Conservation (phyloP, 1,140 invertebrate species). For the Zaprionus ghesquierei region DNA sequence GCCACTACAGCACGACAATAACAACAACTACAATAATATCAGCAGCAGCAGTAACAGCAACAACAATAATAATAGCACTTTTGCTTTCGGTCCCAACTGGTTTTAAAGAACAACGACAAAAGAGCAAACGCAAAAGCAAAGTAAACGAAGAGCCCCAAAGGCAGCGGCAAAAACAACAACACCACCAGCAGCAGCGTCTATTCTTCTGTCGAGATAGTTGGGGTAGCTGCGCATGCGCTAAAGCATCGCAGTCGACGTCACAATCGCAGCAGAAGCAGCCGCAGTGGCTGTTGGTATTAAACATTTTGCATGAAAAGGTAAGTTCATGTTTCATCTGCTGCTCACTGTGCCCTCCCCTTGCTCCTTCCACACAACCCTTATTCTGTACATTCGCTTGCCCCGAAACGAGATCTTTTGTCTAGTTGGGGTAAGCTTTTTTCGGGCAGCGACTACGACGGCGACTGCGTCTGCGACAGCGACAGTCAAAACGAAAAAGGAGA, state of each 20-base stretch:
- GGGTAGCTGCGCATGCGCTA: conserved; percentile 65
- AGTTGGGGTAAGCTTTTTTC: conserved; percentile 48
- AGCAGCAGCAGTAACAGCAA: conserved; percentile 58
- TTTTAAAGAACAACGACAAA: conserved; percentile 56
- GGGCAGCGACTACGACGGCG: not conserved
- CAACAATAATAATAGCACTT: conserved; percentile 74
- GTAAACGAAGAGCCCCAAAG: conserved; percentile 37
- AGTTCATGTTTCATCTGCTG: conserved; percentile 5
- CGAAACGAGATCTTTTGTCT: conserved; percentile 35
- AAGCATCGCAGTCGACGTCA: conserved; percentile 30
- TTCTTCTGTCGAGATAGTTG: conserved; percentile 61
- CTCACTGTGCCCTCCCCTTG: not conserved
- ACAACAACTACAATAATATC: conserved; percentile 58
- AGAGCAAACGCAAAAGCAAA: conserved; percentile 32
- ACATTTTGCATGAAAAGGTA: conserved; percentile 30
- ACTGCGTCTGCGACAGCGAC: not conserved
- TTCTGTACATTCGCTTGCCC: not conserved
- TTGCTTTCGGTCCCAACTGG: conserved; percentile 80
- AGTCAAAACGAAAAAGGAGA: conserved; percentile 17
- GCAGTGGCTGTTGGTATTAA: conserved; percentile 19
- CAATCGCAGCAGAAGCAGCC: conserved; percentile 1
- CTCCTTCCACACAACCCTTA: conserved; percentile 1
- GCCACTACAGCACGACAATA: conserved; percentile 18
- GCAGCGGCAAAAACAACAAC: not conserved
- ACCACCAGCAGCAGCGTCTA: conserved; percentile 2